phyloP scores from a whole-genome alignment of 53 echinoderm and acorn worm species.

The Apostichopus leukothele region DNA sequence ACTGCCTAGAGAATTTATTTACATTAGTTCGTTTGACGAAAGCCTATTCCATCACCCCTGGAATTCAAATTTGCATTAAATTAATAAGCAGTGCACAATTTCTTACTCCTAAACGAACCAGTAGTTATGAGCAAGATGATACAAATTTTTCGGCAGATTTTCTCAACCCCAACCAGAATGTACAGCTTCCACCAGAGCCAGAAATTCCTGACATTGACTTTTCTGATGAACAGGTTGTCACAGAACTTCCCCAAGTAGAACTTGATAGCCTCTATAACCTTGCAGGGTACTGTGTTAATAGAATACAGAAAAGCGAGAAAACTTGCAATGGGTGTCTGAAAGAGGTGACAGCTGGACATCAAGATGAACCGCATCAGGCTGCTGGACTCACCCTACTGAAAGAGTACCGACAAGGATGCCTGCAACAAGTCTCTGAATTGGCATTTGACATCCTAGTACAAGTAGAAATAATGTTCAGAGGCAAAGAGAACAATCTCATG shows the following conservation, averaged over 20 bases:
- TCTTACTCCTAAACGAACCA: constrained; percentile 26
- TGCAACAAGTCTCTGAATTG: constrained; percentile 42
- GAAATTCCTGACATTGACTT: constrained; percentile 12
- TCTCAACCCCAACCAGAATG: constrained; percentile 1
- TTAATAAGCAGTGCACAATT: constrained; percentile 67
- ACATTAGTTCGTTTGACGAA: constrained; percentile 53
- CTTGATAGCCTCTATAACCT: constrained; percentile 54
- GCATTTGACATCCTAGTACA: constrained; percentile 39
- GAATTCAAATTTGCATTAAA: constrained; percentile 69
- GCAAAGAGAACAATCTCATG: constrained; percentile 15
- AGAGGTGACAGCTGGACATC: constrained; percentile 37
- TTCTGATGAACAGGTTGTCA: constrained; percentile 25
- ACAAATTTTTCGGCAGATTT: constrained; percentile 53
- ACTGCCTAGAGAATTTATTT: constrained; percentile 72
- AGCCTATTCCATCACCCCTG: constrained; percentile 69
- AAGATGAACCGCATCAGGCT: constrained; percentile 20
- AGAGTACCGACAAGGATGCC: constrained; percentile 28
- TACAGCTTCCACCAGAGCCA: constrained; percentile 7
- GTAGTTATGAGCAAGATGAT: background rate
- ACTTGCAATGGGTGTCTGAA: constrained; percentile 45
- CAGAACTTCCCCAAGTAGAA: constrained; percentile 49
- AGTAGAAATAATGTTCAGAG: constrained; percentile 30
- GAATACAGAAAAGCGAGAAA: constrained; percentile 47
- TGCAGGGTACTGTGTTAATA: constrained; percentile 60
- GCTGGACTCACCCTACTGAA: background rate